phyloP scores from a whole-genome alignment of 2,888 invertebrate genomes.

The Scrobipalpa atriplicella region DNA sequence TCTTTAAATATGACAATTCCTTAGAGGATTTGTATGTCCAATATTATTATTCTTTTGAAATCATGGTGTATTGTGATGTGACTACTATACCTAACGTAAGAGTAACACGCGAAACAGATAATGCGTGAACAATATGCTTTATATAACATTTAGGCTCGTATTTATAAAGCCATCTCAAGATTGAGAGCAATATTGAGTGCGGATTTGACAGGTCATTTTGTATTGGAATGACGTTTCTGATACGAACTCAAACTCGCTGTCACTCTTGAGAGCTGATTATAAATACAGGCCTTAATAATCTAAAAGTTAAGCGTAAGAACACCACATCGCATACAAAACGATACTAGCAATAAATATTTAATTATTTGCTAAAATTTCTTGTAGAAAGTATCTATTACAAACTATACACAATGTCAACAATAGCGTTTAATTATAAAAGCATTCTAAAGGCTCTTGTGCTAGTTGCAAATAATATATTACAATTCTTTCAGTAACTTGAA shows the following conservation, averaged over 20 bases:
- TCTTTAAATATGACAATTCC: too few relatives aligned
- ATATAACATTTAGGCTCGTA: neutral
- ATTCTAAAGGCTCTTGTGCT: neutral
- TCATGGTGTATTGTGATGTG: neutral
- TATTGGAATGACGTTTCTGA: too few relatives aligned
- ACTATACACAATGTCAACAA: neutral
- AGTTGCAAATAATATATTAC: neutral
- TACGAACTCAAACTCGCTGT: too few relatives aligned
- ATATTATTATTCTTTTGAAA: neutral
- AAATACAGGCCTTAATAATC: too few relatives aligned
- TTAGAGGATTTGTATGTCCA: too few relatives aligned
- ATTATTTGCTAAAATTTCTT: neutral
- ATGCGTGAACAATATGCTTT: neutral
- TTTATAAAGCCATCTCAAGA: too few relatives aligned
- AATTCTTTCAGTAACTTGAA: neutral
- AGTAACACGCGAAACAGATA: slow-evolving; percentile 16
- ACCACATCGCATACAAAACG: neutral
- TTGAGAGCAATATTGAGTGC: too few relatives aligned
- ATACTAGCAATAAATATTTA: neutral
- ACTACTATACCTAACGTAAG: neutral
- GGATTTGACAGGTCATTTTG: too few relatives aligned
- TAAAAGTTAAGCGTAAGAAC: slow-evolving; percentile 9
- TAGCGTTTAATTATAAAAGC: neutral
- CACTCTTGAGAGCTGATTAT: too few relatives aligned
- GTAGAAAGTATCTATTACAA: neutral